Base-by-base conservation (phyloP, 1,140 invertebrate genomes). In the Lepidurus packardi region DNA sequence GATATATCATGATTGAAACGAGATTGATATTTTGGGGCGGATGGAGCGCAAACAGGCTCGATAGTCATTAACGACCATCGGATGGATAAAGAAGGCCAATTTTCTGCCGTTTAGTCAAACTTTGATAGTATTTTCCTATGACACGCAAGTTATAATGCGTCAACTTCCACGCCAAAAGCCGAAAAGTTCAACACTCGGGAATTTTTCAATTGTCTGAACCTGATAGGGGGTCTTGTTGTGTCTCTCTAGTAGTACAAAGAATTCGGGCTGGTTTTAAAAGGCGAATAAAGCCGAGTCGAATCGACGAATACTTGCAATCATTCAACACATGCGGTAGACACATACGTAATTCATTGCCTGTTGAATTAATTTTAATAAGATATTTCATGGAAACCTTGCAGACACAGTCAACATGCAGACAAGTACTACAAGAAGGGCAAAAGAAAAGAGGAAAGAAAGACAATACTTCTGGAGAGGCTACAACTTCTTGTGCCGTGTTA, bases 201-300 rank as follows among this genome's bases (percentile, higher is more conserved):
- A 65, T 65, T 65, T 47, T 65, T 65, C 53, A 65, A 65, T 65
- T 65, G 53, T 65, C 53, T 65, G 16, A n/a, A 13, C 53, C 21
- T 21, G 9, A 21, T 65, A 65, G 53, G 53, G 34, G 53, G 53
- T 65, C 53, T 65, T 65, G 53, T 65, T 65, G 53, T 65, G 53
- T 65, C 13, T 16, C 2, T 65, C 53, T 65, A 34, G 34, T 34
- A 4, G 34, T 34, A 2, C 34, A 34, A 34, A 65, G 53, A 65
- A 65, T 9, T 9, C 21, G 21, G 13, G 53, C 16, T 16, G 16
- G 53, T 21, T 21, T 11, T 9, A 21, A 65, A 65, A 65, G 21
- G 53, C 13, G 53, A 65, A 65, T 65, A 9, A 9, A 65, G 21
- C 53, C 53, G 53, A 65, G 21, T 65, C 53, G 53, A 65, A 65